Evolutionary conservation across 2,797 vertebrate species (phyloP), one percentile per base, ranked within the genome.

Genomic region (Cuculus canorus): DNA sequence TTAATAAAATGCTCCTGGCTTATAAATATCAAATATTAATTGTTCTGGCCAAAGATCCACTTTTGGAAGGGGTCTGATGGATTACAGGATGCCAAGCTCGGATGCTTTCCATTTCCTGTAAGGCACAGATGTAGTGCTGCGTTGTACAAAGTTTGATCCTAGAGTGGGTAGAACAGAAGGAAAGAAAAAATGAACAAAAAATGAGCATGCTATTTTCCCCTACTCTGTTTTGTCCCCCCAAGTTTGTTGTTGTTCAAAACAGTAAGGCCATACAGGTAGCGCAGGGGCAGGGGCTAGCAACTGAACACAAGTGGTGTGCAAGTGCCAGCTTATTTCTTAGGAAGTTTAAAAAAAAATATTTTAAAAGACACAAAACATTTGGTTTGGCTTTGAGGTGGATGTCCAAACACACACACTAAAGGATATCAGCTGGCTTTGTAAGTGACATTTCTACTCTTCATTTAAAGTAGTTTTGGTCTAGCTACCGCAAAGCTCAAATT

Each of bases 121-220:
- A 99, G 98, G 97, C 99, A 99, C 98, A 98, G 95, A 80, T 97
- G 98, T 87, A 97, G 95, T 53, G 96, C 98, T 78, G 98, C 97
- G 86, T 98, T 98, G 97, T 98, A 99, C 53, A 99, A 88, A 84
- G 98, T 97, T 97, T 99, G 98, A 97, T 99, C 98, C 99, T 99
- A 92, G 66, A 97, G 69, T 30, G 45, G 66, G 27, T 14, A 43
- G 83, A 81, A 86, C 87, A 89, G 66, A 24, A 80, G 65, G 88
- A 61, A 10, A 90, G 7, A 72, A 14, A 30, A 80, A 73, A 19
- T 75, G 24, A 96, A 48, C 39, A 83, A 91, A 73, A 17, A 54
- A 54, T 8, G 7, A 60, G 5, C 27, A n/a, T 50, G 11, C 19
- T 79, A 13, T 39, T 73, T 65, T 4, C 19, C 10, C 17, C 7